Base-by-base conservation (phyloP, 2,797 vertebrate species). In the Platalea minor region DNA sequence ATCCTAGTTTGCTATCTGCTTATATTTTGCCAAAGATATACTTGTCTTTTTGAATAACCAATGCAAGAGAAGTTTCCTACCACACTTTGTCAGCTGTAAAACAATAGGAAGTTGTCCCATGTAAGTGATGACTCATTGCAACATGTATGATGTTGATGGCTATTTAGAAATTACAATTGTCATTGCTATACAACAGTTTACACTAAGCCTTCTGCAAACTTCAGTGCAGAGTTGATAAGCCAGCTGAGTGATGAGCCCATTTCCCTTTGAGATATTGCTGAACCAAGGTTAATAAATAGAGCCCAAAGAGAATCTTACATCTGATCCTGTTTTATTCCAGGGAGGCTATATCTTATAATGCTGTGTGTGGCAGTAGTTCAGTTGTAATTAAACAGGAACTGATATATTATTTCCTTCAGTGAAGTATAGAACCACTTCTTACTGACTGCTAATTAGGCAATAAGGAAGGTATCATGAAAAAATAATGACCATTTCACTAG, bases 341-440 rank as follows among this genome's bases (percentile, higher is more conserved):
- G 17, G 39, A 94, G 45, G 5, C 24, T 90, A 12, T 68, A 45
- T 37, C 89, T 84, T 89, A 20, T 61, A 96, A 87, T 84, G 69
- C 7, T 83, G n/a, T 60, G 33, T 87, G 75, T 70, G 21, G 88
- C 53, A 96, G 35, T 88, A 96, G 74, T 90, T 96, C 81, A 83
- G 35, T 33, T 89, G 78, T 93, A 97, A 97, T 97, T 97, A 97
- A 97, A 91, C 60, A 91, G 85, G 63, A 84, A 79, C 56, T 79
- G 83, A 96, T 96, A 46, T 61, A 95, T 94, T 92, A 93, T 96
- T 97, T 97, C 83, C 81, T 97, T 93, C 82, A 84, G 39, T 79
- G 89, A 96, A 93, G 41, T 93, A 87, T 51, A 95, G 81, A 92
- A 88, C 74, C 53, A 81, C 77, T 94, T 95, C 88, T 96, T 95